phyloP scores from a whole-genome alignment of 2,888 invertebrate genomes.

The Drosophila monieri region DNA sequence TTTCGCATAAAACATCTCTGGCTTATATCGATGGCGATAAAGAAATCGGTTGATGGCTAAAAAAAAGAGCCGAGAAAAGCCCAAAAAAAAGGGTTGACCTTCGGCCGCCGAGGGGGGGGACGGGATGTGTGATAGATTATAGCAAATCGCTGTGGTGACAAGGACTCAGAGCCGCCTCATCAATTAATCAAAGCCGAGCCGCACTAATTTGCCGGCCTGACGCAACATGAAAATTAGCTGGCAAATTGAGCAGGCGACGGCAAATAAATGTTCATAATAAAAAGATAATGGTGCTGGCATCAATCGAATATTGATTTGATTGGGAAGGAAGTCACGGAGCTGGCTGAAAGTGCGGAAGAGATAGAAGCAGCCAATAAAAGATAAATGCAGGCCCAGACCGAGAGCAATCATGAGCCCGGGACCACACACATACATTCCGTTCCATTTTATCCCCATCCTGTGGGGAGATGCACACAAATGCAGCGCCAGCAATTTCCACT shows the following conservation, averaged over 20 bases:
- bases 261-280: slow-evolving; percentile 78
- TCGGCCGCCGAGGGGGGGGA: background rate
- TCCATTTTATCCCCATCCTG: slow-evolving; percentile 9
- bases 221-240: slow-evolving; percentile 44
- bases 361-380: slow-evolving; percentile 66
- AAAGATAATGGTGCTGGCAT: slow-evolving; percentile 79
- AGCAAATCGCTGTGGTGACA: slow-evolving; percentile 40
- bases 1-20: slow-evolving; percentile 54
- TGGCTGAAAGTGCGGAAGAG: slow-evolving; percentile 10
- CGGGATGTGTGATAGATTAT: slow-evolving; percentile 38
- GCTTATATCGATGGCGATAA: slow-evolving; percentile 62
- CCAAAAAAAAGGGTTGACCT: slow-evolving; percentile 28
- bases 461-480: slow-evolving; percentile 49
- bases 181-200: slow-evolving; percentile 62
- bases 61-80: background rate
- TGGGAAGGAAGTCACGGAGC: slow-evolving; percentile 37
- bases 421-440: slow-evolving; percentile 30
- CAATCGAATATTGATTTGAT: slow-evolving; percentile 79
- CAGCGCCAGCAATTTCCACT: slow-evolving; percentile 77
- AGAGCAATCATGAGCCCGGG: slow-evolving; percentile 38
- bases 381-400: slow-evolving; percentile 63
- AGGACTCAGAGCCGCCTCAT: slow-evolving; percentile 36
- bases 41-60: slow-evolving; percentile 41
- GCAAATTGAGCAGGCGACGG: slow-evolving; percentile 46
- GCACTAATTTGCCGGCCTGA: slow-evolving; percentile 57